Conservation (phyloP, 2,888 invertebrate genomes). For the Oscheius sp. region DNA sequence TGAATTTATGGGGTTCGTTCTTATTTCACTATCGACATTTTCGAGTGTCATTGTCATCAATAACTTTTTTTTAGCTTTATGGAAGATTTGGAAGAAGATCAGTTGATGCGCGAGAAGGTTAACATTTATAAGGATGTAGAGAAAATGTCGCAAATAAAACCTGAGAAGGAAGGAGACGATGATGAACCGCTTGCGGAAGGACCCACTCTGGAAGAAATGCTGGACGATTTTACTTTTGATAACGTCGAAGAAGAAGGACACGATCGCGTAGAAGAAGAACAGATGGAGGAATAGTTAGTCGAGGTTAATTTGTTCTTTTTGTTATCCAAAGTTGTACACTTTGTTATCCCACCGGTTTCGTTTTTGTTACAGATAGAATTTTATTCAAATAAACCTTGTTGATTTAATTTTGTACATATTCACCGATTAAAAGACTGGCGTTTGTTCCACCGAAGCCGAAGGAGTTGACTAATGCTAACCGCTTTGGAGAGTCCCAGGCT, state of each 20-base stretch:
- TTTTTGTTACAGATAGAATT: neutral
- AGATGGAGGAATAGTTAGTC: conserved; percentile 40
- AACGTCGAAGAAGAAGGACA: conserved; percentile 74
- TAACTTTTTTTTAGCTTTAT: conserved; percentile 80
- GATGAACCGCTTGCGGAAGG: conserved; percentile 79
- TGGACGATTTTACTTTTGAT: conserved; percentile 86
- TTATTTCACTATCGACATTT: too few species aligned
- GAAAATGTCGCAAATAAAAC: conserved; percentile 32
- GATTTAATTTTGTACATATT: neutral
- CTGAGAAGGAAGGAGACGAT: conserved; percentile 71
- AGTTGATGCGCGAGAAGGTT: conserved; percentile 86
- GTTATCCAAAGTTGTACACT: neutral
- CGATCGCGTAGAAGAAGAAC: neutral
- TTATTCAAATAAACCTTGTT: neutral
- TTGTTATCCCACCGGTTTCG: neutral
- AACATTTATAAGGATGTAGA: conserved; percentile 83
- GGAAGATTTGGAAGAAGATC: conserved; percentile 96
- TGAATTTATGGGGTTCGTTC: conserved; percentile 61
- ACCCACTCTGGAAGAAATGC: conserved; percentile 90
- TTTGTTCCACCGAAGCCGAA: conserved; percentile 99
- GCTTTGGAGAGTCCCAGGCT: conserved; percentile 77
- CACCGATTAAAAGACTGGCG: conserved; percentile 76
- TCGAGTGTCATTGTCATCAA: too few species aligned
- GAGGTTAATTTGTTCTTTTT: neutral
- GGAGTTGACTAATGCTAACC: conserved; percentile 88